Evolutionary conservation across 1,140 invertebrate species (phyloP).

Genomic region (Heliconius melpomene): DNA sequence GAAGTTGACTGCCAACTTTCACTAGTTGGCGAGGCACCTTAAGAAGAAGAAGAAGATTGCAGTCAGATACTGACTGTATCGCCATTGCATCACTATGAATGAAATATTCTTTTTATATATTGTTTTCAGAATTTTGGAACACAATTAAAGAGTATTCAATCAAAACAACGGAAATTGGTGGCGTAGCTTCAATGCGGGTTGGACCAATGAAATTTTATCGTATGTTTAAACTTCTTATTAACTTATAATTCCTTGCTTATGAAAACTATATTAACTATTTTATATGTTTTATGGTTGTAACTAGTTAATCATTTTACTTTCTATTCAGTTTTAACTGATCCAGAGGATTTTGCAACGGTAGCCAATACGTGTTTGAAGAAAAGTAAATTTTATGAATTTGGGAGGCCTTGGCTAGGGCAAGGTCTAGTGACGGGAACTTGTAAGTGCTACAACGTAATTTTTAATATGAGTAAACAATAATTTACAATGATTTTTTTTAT

Average conservation of each 20-base stretch:
- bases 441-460: slow-evolving; percentile 37
- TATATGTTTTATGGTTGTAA: neutral
- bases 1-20: too few relatives aligned
- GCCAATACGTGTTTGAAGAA: slow-evolving; percentile 58
- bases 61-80: neutral
- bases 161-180: slow-evolving; percentile 39
- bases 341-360: slow-evolving; percentile 57
- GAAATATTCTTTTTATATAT: neutral
- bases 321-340: slow-evolving; percentile 55
- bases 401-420: slow-evolving; percentile 60
- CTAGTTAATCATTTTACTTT: too few relatives aligned
- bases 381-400: slow-evolving; percentile 56
- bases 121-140: slow-evolving; percentile 48
- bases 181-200: slow-evolving; percentile 40
- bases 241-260: neutral
- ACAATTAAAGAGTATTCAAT: slow-evolving; percentile 37
- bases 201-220: slow-evolving; percentile 47
- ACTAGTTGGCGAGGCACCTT: too few relatives aligned
- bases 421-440: slow-evolving; percentile 57
- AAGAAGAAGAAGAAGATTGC: too few relatives aligned
- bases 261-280: neutral
- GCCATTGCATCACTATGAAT: too few relatives aligned
- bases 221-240: neutral
- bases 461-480: neutral
- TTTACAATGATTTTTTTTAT: slow-evolving; percentile 9